phyloP scores from a whole-genome alignment of 1,140 invertebrate genomes.

The Samia ricini region DNA sequence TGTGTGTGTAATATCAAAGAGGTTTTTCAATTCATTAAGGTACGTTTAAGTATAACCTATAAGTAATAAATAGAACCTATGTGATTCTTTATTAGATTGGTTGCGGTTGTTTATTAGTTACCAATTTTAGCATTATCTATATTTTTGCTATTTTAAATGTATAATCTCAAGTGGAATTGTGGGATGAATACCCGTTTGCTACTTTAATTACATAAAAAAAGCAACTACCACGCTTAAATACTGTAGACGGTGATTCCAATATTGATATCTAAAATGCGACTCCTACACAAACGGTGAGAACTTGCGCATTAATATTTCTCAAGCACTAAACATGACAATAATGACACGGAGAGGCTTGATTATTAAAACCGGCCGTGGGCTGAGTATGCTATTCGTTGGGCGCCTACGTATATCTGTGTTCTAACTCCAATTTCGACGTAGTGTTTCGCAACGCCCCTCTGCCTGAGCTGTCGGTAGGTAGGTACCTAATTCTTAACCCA shows the following conservation, averaged over 20 bases:
- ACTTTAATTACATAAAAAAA: neutral
- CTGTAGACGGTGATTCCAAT: neutral
- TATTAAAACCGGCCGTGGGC: slow-evolving; percentile 31
- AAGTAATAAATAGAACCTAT: too few relatives aligned
- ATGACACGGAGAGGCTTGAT: slow-evolving; percentile 19
- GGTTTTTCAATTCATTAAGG: too few relatives aligned
- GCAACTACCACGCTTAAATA: neutral
- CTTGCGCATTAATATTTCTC: slow-evolving; percentile 11
- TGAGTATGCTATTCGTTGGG: slow-evolving; percentile 23
- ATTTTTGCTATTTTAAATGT: too few relatives aligned
- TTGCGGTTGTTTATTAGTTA: too few relatives aligned
- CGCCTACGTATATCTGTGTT: slow-evolving; percentile 34
- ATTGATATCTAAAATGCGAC: neutral
- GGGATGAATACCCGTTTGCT: neutral
- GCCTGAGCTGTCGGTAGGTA: slow-evolving; percentile 19
- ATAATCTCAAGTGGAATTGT: too few relatives aligned
- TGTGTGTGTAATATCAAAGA: too few relatives aligned
- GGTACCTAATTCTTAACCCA: slow-evolving; percentile 50
- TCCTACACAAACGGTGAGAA: neutral
- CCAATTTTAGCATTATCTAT: too few relatives aligned
- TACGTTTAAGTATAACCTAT: too few relatives aligned
- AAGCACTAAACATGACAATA: slow-evolving; percentile 21
- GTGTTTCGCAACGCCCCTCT: slow-evolving; percentile 45
- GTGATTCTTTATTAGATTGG: too few relatives aligned
- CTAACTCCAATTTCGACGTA: slow-evolving; percentile 20